A percentile compares a stretch with the other conserved stretches of the same genome.
These are phyloP conservation scores for Dendrolimus kikuchii DNA, from an alignment of 1,140 invertebrate species.

Conservation along the genomic window DNA sequence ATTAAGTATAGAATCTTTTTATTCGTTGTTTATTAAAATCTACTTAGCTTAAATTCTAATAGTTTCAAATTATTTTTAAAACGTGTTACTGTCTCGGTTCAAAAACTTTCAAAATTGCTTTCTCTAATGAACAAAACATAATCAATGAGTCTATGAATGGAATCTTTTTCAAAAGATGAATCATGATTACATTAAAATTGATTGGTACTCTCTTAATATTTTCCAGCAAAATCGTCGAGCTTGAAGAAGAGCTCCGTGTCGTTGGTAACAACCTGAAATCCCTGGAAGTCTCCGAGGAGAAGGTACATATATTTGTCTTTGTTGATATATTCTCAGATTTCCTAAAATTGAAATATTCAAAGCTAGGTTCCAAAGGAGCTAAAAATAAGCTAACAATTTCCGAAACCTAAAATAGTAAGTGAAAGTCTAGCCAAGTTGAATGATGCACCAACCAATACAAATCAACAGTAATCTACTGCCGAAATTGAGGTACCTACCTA, in stretches of 20 bases:
- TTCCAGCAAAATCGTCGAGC: slow-evolving; percentile 98
- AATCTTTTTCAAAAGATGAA: slow-evolving; percentile 16
- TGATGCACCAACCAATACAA: slow-evolving; percentile 56
- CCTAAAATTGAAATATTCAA: too few species aligned
- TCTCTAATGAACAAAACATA: background rate
- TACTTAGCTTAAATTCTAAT: too few species aligned
- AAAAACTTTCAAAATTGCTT: too few species aligned
- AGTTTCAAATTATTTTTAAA: too few species aligned
- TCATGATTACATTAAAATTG: slow-evolving; percentile 22
- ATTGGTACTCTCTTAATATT: slow-evolving; percentile 29
- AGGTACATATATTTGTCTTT: slow-evolving; percentile 80
- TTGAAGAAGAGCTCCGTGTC: slow-evolving; percentile 99
- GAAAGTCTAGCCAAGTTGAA: slow-evolving; percentile 11
- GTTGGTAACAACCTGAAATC: slow-evolving; percentile 99
- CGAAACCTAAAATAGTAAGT: background rate
- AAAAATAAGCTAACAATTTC: background rate
- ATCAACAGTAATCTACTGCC: too few species aligned
- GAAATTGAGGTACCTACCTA: too few species aligned
- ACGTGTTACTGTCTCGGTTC: too few species aligned
- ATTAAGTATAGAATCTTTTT: too few species aligned
- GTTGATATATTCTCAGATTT: too few species aligned
- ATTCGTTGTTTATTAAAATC: too few species aligned
- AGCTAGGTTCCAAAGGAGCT: background rate
- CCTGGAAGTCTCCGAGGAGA: slow-evolving; percentile 99
- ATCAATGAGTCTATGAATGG: background rate